These are phyloP conservation scores for Patella caerulea DNA, from an alignment of 2,888 invertebrate genomes.

Conservation along the genomic window DNA sequence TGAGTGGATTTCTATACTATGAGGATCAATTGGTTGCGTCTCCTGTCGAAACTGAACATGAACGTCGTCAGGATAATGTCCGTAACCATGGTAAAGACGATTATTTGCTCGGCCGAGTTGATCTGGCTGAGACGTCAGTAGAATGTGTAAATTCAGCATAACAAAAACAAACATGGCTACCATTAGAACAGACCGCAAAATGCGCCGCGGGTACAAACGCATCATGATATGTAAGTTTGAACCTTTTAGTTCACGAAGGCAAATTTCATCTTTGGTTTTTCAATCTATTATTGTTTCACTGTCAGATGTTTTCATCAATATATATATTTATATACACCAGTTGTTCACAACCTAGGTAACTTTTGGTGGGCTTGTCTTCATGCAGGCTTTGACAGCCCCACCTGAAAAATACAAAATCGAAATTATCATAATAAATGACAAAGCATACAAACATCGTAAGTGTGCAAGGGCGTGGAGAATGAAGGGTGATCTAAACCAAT, in stretches of 20 bases:
- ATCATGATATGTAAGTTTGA: conserved; percentile 31
- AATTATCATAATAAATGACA: background rate
- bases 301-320: background rate
- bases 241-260: no score
- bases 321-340: background rate
- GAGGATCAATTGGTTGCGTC: conserved; percentile 7
- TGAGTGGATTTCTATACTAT: background rate
- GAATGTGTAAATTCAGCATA: conserved; percentile 58
- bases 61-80: conserved; percentile 34
- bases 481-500: no score
- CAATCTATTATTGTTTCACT: no score
- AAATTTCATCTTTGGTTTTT: no score
- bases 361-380: background rate
- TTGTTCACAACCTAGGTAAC: background rate
- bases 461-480: no score
- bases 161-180: conserved; percentile 56
- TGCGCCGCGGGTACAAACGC: conserved; percentile 47
- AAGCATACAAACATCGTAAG: no score
- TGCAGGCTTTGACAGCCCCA: background rate
- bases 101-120: conserved; percentile 27
- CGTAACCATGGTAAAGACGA: conserved; percentile 36
- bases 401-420: background rate
- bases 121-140: conserved; percentile 50
- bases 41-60: conserved; percentile 28
- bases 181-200: conserved; percentile 51